phyloP scores from a whole-genome alignment of 1,140 invertebrate genomes.

The Drosophila tsacasi region DNA sequence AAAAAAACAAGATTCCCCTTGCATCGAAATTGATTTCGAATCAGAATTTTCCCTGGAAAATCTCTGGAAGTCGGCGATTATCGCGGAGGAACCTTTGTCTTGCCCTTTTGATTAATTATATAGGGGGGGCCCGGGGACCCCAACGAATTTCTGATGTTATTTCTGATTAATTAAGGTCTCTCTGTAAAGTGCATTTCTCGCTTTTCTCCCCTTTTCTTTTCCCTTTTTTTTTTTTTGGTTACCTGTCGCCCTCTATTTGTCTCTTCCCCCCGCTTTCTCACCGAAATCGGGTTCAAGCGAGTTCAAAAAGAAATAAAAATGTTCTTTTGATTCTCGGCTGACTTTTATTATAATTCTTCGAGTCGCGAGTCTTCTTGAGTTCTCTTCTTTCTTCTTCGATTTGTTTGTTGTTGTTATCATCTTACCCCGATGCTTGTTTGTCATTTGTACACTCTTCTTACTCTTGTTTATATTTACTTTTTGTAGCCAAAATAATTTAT shows the following conservation, averaged over 20 bases:
- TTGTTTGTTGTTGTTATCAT: conserved; percentile 70
- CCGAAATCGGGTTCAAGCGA: conserved; percentile 66
- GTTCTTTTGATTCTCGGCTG: conserved; percentile 51
- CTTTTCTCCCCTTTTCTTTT: conserved; percentile 15
- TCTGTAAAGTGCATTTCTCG: conserved; percentile 38
- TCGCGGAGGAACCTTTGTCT: conserved; percentile 6
- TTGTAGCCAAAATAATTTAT: not conserved
- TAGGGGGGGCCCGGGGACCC: not conserved
- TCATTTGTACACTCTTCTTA: not conserved
- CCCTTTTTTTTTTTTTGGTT: conserved; percentile 18
- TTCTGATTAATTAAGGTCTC: conserved; percentile 48
- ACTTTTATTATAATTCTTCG: conserved; percentile 59
- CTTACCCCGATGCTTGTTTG: conserved; percentile 7
- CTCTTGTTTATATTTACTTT: not conserved
- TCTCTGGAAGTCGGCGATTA: not conserved
- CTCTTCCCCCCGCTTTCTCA: not conserved
- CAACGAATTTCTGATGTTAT: conserved; percentile 32
- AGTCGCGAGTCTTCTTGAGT: conserved; percentile 37
- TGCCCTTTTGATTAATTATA: conserved; percentile 69
- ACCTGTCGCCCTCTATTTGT: conserved; percentile 52
- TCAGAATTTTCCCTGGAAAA: conserved; percentile 42
- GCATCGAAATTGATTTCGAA: conserved; percentile 41
- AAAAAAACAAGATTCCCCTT: not conserved
- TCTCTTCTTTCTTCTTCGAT: conserved; percentile 36
- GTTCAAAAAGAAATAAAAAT: conserved; percentile 69